These are phyloP conservation scores for Penaeus monodon DNA, from an alignment of 2,888 invertebrate genomes.

Conservation along the genomic window DNA sequence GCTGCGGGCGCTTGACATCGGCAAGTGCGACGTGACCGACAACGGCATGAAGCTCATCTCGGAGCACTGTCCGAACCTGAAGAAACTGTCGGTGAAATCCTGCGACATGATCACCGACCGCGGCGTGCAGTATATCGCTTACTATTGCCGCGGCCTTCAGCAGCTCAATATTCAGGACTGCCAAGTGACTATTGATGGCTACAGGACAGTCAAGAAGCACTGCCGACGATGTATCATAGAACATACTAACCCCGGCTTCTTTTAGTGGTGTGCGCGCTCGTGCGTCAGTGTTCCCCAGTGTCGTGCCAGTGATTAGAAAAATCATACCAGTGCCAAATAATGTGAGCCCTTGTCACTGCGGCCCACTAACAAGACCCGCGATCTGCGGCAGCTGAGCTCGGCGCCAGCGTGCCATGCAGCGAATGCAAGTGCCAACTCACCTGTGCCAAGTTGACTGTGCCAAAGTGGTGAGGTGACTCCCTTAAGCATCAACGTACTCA, in stretches of 20 bases:
- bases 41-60: conserved; percentile 87
- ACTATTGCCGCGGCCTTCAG: conserved; percentile 88
- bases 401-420: not conserved
- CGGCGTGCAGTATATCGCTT: conserved; percentile 88
- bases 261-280: conserved; percentile 70
- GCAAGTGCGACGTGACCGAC: conserved; percentile 94
- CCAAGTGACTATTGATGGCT: conserved; percentile 88
- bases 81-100: conserved; percentile 88
- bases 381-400: conserved; percentile 6
- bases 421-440: conserved; percentile 50
- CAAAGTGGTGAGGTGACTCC: conserved; percentile 53
- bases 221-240: conserved; percentile 94
- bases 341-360: conserved; percentile 42
- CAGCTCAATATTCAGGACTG: conserved; percentile 95
- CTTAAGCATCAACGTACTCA: conserved; percentile 36
- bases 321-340: conserved; percentile 57
- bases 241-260: conserved; percentile 94
- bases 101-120: conserved; percentile 92
- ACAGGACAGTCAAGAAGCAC: conserved; percentile 90
- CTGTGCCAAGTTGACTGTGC: conserved; percentile 55
- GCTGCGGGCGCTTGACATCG: conserved; percentile 87
- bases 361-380: conserved; percentile 42
- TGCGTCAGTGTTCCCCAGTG: conserved; percentile 41
- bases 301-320: conserved; percentile 53
- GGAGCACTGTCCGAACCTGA: conserved; percentile 89